phyloP scores from a whole-genome alignment of 2,888 invertebrate genomes.

The Pollenia labialis region DNA sequence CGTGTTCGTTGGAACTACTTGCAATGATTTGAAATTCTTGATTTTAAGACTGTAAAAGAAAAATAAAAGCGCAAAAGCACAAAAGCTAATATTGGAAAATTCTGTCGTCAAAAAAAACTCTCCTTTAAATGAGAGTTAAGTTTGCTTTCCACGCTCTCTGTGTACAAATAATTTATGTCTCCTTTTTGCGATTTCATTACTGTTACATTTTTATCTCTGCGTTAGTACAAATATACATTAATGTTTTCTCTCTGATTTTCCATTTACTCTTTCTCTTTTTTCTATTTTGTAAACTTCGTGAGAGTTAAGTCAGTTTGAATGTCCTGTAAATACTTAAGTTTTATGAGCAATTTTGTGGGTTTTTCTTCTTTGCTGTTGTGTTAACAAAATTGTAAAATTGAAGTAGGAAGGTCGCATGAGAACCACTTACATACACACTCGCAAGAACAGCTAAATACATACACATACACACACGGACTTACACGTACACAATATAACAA shows the following conservation, averaged over 20 bases:
- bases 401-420: slow-evolving; percentile 61
- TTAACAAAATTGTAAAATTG: slow-evolving; percentile 49
- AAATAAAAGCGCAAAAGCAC: slow-evolving; percentile 66
- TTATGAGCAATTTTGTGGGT: slow-evolving; percentile 36
- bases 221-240: neutral
- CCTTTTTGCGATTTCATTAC: neutral
- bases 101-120: slow-evolving; percentile 14
- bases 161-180: neutral
- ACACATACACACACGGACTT: no score
- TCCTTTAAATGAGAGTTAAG: slow-evolving; percentile 15
- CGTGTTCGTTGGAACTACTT: slow-evolving; percentile 73
- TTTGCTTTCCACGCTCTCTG: slow-evolving; percentile 23
- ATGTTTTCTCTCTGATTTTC: neutral
- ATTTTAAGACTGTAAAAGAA: slow-evolving; percentile 51
- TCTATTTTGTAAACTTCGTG: slow-evolving; percentile 2
- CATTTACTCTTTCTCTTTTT: neutral
- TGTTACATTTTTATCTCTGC: neutral
- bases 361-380: slow-evolving; percentile 32
- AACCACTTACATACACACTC: slow-evolving; percentile 4
- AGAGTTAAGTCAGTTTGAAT: slow-evolving; percentile 22
- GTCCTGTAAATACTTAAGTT: slow-evolving; percentile 54
- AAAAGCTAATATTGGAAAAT: slow-evolving; percentile 60
- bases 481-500: neutral
- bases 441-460: neutral
- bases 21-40: slow-evolving; percentile 57